phyloP scores from a whole-genome alignment of 2,113 vertebrate species.

The Alethe diademata region DNA sequence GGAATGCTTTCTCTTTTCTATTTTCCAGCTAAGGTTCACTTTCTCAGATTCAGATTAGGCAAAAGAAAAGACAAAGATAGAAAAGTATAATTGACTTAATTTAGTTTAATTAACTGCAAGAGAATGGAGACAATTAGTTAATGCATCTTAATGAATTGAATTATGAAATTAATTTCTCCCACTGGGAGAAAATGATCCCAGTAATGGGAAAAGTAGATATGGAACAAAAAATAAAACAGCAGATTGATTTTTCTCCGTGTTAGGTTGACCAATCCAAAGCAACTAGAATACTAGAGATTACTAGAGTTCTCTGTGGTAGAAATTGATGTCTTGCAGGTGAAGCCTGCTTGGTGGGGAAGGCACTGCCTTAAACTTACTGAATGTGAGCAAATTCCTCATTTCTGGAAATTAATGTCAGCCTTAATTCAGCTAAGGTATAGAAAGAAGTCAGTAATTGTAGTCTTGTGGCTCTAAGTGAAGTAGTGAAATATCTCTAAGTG shows the following conservation, averaged over 20 bases:
- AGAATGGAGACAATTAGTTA: constrained; percentile 65
- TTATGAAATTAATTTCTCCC: constrained; percentile 42
- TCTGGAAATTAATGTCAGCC: neutral
- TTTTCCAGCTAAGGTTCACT: neutral
- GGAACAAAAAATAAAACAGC: neutral
- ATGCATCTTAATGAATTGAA: constrained; percentile 60
- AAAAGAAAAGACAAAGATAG: constrained; percentile 31
- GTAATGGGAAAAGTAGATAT: constrained; percentile 26
- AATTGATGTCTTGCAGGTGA: neutral
- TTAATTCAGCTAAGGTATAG: neutral
- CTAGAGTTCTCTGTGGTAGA: neutral
- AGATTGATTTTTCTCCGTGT: neutral
- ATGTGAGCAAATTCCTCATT: neutral
- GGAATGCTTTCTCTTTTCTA: neutral
- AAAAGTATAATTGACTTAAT: constrained; percentile 64
- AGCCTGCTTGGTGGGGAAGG: neutral
- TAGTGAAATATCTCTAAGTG: neutral
- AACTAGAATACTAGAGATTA: neutral
- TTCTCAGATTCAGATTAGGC: constrained; percentile 25
- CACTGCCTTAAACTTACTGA: neutral
- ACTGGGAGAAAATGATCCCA: constrained; percentile 28
- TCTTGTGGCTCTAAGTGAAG: neutral
- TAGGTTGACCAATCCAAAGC: neutral
- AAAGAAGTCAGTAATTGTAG: neutral
- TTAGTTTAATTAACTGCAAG: constrained; percentile 66